Evolutionary conservation across 2,113 vertebrate species (phyloP).

Genomic region (Sander lucioperca): DNA sequence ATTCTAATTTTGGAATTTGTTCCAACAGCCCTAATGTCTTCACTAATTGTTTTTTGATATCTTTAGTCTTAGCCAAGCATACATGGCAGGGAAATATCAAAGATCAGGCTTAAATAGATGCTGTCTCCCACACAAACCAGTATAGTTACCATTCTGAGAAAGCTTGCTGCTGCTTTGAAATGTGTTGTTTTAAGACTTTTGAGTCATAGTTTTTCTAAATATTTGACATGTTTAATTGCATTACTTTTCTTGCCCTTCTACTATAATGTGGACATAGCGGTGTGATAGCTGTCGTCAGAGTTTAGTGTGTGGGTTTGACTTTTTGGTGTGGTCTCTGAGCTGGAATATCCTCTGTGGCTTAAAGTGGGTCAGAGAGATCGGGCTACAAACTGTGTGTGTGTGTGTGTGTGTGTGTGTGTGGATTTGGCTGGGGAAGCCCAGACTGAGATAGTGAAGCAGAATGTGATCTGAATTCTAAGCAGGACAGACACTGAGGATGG

Average conservation of each 20-base stretch:
- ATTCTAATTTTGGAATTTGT: too few species aligned
- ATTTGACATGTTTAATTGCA: not conserved
- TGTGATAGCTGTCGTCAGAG: not conserved
- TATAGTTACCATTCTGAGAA: not conserved
- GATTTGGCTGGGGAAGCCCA: conserved; percentile 6
- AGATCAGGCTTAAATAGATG: not conserved
- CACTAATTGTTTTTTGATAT: not conserved
- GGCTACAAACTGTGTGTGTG: not conserved
- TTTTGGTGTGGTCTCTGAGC: not conserved
- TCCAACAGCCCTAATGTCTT: too few species aligned
- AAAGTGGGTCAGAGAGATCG: conserved; percentile 12
- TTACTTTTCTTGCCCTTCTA: not conserved
- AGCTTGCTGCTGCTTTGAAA: not conserved
- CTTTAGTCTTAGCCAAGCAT: not conserved
- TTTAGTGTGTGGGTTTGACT: not conserved
- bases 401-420: not conserved
- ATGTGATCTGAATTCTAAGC: conserved; percentile 23
- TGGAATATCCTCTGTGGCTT: conserved; percentile 32
- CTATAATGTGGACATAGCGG: not conserved
- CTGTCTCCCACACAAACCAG: not conserved
- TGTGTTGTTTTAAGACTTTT: not conserved
- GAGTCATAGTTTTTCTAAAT: not conserved
- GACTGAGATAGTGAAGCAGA: not conserved
- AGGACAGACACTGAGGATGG: not conserved
- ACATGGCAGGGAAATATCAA: not conserved